Conservation (phyloP, 2,797 vertebrate species). For the Aldrovandia affinis region DNA sequence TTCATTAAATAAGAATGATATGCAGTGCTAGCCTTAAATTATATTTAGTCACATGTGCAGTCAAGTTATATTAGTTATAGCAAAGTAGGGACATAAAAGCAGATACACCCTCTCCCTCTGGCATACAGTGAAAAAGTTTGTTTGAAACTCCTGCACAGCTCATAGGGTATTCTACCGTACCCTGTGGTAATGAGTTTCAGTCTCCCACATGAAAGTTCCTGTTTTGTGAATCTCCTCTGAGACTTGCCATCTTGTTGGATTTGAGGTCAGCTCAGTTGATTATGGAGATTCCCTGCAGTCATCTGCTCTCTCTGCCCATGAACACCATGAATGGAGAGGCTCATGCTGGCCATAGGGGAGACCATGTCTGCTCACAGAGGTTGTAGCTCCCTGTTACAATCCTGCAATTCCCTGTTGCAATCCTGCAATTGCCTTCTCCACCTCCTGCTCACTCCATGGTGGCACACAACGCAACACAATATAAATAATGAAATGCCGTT, state of each 20-base stretch:
- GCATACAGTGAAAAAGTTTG: too few relatives aligned
- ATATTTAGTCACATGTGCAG: too few relatives aligned
- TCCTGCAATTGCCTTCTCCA: neutral
- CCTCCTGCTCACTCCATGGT: neutral
- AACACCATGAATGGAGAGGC: neutral
- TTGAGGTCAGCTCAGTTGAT: neutral
- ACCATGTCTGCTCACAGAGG: neutral
- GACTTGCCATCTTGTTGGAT: constrained; percentile 10
- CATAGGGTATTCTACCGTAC: neutral
- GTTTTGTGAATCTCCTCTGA: neutral
- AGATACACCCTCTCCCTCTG: neutral
- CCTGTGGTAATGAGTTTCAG: neutral
- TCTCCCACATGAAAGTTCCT: neutral
- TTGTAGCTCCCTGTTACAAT: neutral
- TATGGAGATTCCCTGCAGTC: neutral
- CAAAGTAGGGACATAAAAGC: too few relatives aligned
- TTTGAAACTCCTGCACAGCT: neutral
- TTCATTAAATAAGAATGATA: too few relatives aligned
- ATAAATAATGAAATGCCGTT: neutral
- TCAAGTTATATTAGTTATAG: too few relatives aligned
- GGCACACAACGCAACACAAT: neutral
- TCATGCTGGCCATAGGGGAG: neutral
- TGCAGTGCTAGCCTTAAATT: too few relatives aligned
- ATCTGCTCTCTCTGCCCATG: neutral
- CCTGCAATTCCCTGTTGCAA: neutral